Evolutionary conservation across 2,797 vertebrate genomes (phyloP).

Genomic region (Tenualosa thibaudeaui): DNA sequence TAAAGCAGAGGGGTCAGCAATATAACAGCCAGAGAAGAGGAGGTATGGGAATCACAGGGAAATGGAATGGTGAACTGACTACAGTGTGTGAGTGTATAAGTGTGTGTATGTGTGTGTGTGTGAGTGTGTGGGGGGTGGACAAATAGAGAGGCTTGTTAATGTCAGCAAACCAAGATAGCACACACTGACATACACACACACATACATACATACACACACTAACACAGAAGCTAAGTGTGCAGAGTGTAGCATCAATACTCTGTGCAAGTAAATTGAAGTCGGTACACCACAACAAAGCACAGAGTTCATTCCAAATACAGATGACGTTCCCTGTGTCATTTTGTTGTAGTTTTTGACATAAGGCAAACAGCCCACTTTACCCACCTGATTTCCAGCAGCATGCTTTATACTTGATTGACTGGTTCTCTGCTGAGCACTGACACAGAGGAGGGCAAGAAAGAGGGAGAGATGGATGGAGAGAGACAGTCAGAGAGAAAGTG

Average conservation of each 20-base stretch:
- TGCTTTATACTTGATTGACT: constrained; percentile 79
- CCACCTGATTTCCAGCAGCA: constrained; percentile 83
- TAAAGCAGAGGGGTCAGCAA: not conserved
- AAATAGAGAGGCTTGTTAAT: constrained; percentile 9
- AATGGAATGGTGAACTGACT: not conserved
- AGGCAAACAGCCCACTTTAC: not conserved
- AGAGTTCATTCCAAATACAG: not conserved
- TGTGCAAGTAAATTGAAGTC: not conserved
- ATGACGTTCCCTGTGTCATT: not conserved
- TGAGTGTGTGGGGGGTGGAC: not conserved
- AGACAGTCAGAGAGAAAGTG: not conserved
- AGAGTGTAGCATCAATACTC: not conserved
- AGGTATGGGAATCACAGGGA: not conserved
- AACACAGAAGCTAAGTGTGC: not conserved
- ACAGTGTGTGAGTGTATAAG: not conserved
- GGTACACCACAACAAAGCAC: not conserved
- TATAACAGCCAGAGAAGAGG: not conserved
- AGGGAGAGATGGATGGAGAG: not conserved
- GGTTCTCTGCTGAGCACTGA: constrained; percentile 83
- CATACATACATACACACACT: not conserved
- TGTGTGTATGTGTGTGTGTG: no score
- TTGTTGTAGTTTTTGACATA: not conserved
- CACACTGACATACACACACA: not conserved
- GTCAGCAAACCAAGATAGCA: not conserved
- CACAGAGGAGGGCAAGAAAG: constrained; percentile 48